phyloP scores from a whole-genome alignment of 2,888 invertebrate genomes.

The Cetonia aurata region DNA sequence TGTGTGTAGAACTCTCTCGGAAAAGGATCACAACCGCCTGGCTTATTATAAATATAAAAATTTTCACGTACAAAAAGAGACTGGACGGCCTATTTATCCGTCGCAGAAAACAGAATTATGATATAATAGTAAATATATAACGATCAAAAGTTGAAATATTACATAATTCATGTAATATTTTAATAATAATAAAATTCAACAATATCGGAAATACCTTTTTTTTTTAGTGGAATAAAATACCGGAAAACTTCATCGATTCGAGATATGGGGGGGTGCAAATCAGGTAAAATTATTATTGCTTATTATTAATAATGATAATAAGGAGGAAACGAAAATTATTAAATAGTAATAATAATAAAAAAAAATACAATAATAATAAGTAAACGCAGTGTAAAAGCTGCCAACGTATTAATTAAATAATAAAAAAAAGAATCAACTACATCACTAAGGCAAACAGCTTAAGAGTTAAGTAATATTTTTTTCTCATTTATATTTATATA shows the following conservation, averaged over 20 bases:
- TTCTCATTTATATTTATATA: conserved; percentile 38
- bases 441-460: conserved; percentile 53
- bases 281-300: background rate
- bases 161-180: background rate
- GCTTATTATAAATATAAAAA: conserved; percentile 16
- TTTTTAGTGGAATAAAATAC: too few species aligned
- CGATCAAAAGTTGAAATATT: too few species aligned
- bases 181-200: too few species aligned
- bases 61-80: conserved; percentile 9
- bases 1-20: background rate
- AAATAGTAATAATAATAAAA: background rate
- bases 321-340: background rate
- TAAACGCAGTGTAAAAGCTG: conserved; percentile 54
- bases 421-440: conserved; percentile 48
- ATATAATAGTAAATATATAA: background rate
- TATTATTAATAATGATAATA: background rate
- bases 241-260: too few species aligned
- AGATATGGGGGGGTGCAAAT: background rate
- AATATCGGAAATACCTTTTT: too few species aligned
- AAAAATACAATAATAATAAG: conserved; percentile 41
- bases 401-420: conserved; percentile 51
- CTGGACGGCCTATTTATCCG: background rate
- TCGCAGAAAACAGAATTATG: background rate
- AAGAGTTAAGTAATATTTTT: conserved; percentile 49
- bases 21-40: conserved; percentile 42